A percentile compares a stretch with the other conserved stretches of the same genome.
phyloP scores from a whole-genome alignment of 2,888 invertebrate genomes.

The Sinodicranocentrus sp. region DNA sequence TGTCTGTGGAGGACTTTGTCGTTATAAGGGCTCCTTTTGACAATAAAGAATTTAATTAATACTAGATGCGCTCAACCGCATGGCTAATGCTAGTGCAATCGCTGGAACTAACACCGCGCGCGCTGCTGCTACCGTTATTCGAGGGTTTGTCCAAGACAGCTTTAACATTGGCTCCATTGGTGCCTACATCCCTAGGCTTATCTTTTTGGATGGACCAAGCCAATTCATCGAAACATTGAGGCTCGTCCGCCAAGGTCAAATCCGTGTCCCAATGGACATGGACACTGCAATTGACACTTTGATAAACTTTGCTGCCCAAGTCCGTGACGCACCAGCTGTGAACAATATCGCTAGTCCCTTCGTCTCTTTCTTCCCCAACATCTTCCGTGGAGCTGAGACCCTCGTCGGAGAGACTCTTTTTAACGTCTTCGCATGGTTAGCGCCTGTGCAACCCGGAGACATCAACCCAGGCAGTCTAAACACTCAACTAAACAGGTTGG shows the following conservation, averaged over 20 bases:
- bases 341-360: slow-evolving; percentile 64
- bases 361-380: slow-evolving; percentile 73
- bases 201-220: slow-evolving; percentile 74
- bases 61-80: slow-evolving; percentile 52
- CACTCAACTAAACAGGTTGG: slow-evolving; percentile 43
- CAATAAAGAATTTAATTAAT: no score
- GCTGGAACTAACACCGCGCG: slow-evolving; percentile 72
- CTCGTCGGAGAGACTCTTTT: slow-evolving; percentile 54
- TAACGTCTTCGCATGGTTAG: slow-evolving; percentile 64
- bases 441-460: slow-evolving; percentile 60
- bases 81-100: slow-evolving; percentile 72
- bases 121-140: slow-evolving; percentile 71
- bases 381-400: slow-evolving; percentile 72
- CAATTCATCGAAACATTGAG: slow-evolving; percentile 74
- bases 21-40: no score
- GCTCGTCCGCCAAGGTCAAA: slow-evolving; percentile 73
- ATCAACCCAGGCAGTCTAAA: slow-evolving; percentile 40
- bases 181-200: slow-evolving; percentile 73
- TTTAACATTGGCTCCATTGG: slow-evolving; percentile 73
- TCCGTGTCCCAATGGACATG: slow-evolving; percentile 71
- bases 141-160: slow-evolving; percentile 66
- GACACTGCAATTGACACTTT: slow-evolving; percentile 74
- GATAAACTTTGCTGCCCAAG: slow-evolving; percentile 72
- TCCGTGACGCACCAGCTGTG: slow-evolving; percentile 54
- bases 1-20: no score